Conservation (phyloP, 2,113 vertebrate species). For the Misgurnus anguillicaudatus region DNA sequence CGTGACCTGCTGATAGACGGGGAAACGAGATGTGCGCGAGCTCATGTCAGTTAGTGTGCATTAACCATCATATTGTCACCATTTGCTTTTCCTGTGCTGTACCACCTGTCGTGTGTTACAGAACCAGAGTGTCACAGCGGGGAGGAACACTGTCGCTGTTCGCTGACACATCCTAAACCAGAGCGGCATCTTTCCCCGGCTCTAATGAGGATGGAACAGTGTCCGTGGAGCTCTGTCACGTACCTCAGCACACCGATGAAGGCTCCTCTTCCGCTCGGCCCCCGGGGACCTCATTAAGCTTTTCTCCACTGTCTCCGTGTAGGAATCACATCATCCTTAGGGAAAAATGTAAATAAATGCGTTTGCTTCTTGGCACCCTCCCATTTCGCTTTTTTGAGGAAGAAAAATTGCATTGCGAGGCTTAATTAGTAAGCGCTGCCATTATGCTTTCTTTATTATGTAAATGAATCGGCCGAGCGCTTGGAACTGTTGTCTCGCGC, state of each 20-base stretch:
- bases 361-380: conserved; percentile 59
- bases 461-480: conserved; percentile 59
- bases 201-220: conserved; percentile 65
- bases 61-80: conserved; percentile 34
- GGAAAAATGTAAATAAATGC: conserved; percentile 61
- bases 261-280: conserved; percentile 39
- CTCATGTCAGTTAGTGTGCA: conserved; percentile 5
- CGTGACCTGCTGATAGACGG: conserved; percentile 6
- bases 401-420: conserved; percentile 60
- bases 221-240: conserved; percentile 57
- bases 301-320: conserved; percentile 46
- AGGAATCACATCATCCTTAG: conserved; percentile 57
- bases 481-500: conserved; percentile 56
- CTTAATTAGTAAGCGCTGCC: conserved; percentile 65
- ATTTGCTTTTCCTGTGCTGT: conserved; percentile 33
- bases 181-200: conserved; percentile 34
- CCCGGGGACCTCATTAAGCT: conserved; percentile 63
- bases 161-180: conserved; percentile 53
- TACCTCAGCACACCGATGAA: conserved; percentile 47
- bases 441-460: conserved; percentile 64
- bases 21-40: not conserved
- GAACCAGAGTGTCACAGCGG: conserved; percentile 43
- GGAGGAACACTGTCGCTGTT: conserved; percentile 44
- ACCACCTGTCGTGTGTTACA: conserved; percentile 39
- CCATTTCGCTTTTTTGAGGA: conserved; percentile 40